These are phyloP conservation scores for Eonycteris spelaea DNA, from an alignment of 2,113 vertebrate genomes.

Conservation along the genomic window DNA sequence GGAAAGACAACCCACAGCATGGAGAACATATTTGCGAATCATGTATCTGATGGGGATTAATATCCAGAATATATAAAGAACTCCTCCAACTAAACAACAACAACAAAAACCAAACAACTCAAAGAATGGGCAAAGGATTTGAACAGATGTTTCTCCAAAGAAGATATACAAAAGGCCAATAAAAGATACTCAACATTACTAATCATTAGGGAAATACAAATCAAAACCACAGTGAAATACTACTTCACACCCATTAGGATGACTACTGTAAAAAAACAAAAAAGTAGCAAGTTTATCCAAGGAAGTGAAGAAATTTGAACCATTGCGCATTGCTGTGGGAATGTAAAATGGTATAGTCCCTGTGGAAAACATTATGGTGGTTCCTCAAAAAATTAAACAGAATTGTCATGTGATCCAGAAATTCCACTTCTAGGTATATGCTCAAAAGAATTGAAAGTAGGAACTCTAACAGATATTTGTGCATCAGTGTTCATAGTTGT, in stretches of 20 bases:
- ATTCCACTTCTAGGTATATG: not conserved
- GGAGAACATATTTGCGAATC: not conserved
- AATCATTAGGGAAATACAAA: not conserved
- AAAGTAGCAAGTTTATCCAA: not conserved
- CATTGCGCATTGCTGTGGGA: not conserved
- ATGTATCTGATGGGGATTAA: not conserved
- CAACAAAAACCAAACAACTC: not conserved
- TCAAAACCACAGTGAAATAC: not conserved
- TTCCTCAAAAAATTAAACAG: not conserved
- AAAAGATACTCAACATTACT: not conserved
- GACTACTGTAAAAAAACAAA: not conserved
- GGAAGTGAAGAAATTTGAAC: not conserved
- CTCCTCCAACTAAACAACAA: not conserved
- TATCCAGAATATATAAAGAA: not conserved
- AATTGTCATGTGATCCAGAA: not conserved
- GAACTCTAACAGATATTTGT: not conserved
- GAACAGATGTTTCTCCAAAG: conserved; percentile 4
- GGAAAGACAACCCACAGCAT: not conserved
- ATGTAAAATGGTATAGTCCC: not conserved
- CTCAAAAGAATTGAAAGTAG: not conserved
- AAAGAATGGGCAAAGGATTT: not conserved
- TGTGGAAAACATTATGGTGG: not conserved
- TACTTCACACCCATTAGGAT: not conserved
- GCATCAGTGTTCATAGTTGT: not conserved
- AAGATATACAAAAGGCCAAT: not conserved